Percentiles rank a stretch among this genome's conserved stretches.
Evolutionary conservation across 2,113 vertebrate species (phyloP).

Genomic region (Dipodomys stephensi): DNA sequence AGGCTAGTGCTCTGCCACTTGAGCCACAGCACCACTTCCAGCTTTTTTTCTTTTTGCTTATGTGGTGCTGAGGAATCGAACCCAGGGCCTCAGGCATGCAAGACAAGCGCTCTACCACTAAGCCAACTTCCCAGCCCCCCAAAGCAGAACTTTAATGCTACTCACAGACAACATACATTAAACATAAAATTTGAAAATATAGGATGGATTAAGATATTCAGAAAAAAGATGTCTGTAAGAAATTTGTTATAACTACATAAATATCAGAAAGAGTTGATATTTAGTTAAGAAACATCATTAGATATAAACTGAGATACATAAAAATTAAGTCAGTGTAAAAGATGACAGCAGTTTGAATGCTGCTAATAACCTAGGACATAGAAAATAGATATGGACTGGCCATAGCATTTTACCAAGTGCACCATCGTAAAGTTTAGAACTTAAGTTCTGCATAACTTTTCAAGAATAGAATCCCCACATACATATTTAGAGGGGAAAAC

Average conservation of each 20-base stretch:
- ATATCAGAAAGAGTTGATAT: background rate
- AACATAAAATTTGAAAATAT: background rate
- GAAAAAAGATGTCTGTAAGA: background rate
- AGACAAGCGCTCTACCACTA: no score
- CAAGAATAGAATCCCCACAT: background rate
- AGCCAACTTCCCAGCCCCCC: no score
- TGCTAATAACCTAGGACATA: background rate
- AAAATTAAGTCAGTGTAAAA: background rate
- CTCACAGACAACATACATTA: background rate
- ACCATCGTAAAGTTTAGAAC: background rate
- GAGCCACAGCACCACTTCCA: no score
- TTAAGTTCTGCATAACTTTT: background rate
- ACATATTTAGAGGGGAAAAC: background rate
- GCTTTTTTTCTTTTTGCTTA: no score
- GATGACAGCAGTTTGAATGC: background rate
- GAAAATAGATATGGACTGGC: background rate
- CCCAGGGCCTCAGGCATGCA: no score
- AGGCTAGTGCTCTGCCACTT: no score
- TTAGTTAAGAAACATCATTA: background rate
- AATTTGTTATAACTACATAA: background rate
- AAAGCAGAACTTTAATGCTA: background rate
- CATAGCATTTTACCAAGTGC: background rate
- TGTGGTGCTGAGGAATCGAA: no score
- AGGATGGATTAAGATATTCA: background rate
- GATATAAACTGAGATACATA: background rate